Evolutionary conservation across 1,140 invertebrate genomes (phyloP).

Genomic region (Apis mellifera): Amel_HAv3.1 CM009936.2:3606001-3606500

Average conservation of each 20-base stretch:
- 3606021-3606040: no score
- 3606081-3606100: no score
- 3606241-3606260: not conserved
- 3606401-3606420: conserved; percentile 8
- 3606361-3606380: not conserved
- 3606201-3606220: not conserved
- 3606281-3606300: not conserved
- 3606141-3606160: no score
- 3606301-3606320: not conserved
- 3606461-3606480: not conserved
- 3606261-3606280: not conserved
- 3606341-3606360: not conserved
- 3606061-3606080: no score
- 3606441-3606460: not conserved
- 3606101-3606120: no score
- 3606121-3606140: no score
- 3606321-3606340: not conserved
- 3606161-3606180: no score
- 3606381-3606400: not conserved
- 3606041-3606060: no score
- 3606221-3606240: not conserved
- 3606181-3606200: not conserved
- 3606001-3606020: no score
- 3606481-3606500: not conserved
- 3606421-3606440: conserved; percentile 12